A percentile compares a stretch with the other conserved stretches of the same genome.
Evolutionary conservation across 1,140 invertebrate genomes (phyloP).

Genomic region (Trichogramma pretiosum): DNA sequence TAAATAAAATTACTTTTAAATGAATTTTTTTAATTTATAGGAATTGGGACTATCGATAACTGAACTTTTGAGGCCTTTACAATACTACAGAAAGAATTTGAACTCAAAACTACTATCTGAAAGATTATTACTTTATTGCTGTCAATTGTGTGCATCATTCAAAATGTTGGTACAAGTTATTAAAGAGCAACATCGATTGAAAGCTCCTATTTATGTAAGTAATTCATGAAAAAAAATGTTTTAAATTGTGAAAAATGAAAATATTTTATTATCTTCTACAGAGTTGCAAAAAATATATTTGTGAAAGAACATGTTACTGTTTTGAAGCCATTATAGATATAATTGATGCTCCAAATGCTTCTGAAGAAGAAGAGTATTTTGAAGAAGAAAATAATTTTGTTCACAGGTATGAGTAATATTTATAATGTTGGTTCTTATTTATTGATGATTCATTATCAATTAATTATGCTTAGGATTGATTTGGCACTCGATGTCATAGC

Average conservation of each 20-base stretch:
- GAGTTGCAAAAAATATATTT: slow-evolving; percentile 38
- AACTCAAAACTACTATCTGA: slow-evolving; percentile 27
- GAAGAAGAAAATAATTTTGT: slow-evolving; percentile 40
- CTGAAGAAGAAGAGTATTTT: slow-evolving; percentile 29
- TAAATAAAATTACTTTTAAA: slow-evolving; percentile 5
- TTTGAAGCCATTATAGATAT: slow-evolving; percentile 34
- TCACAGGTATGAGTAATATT: slow-evolving; percentile 27
- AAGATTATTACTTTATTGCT: slow-evolving; percentile 34
- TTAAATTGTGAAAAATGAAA: neutral
- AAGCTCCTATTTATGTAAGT: slow-evolving; percentile 36
- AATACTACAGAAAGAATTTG: slow-evolving; percentile 34
- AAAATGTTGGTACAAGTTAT: slow-evolving; percentile 34
- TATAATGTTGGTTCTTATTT: no score
- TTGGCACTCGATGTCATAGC: slow-evolving; percentile 34
- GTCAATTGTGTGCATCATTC: slow-evolving; percentile 34
- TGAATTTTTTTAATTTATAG: slow-evolving; percentile 19
- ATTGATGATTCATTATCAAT: no score
- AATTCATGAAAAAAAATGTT: slow-evolving; percentile 6
- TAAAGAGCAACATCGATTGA: slow-evolving; percentile 34
- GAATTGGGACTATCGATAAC: slow-evolving; percentile 37
- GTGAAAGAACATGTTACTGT: slow-evolving; percentile 35
- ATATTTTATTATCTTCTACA: slow-evolving; percentile 19
- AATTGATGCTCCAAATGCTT: slow-evolving; percentile 30
- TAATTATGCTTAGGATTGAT: slow-evolving; percentile 33
- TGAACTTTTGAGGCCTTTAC: slow-evolving; percentile 33